These are phyloP conservation scores for Xanthia togata DNA, from an alignment of 2,888 invertebrate species.

Conservation along the genomic window DNA sequence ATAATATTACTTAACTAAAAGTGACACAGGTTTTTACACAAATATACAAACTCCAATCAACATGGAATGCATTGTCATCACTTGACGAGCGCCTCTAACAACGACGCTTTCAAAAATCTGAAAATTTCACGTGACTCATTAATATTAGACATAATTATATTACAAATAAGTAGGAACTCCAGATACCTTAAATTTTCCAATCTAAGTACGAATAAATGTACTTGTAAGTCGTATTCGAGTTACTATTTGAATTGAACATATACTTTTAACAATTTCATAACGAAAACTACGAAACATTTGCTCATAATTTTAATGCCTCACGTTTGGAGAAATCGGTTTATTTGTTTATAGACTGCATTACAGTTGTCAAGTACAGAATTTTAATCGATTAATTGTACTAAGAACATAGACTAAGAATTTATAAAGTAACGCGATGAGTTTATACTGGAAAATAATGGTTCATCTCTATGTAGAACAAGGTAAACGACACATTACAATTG, in stretches of 20 bases:
- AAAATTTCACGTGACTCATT: slow-evolving; percentile 57
- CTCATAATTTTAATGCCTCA: slow-evolving; percentile 53
- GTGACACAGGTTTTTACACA: slow-evolving; percentile 83
- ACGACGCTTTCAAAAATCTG: slow-evolving; percentile 39
- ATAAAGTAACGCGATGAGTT: background rate
- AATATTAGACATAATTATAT: slow-evolving; percentile 70
- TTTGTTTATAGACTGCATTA: background rate
- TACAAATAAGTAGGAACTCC: slow-evolving; percentile 87
- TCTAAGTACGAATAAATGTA: slow-evolving; percentile 66
- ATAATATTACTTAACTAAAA: slow-evolving; percentile 82
- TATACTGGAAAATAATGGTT: background rate
- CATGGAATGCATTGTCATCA: slow-evolving; percentile 81
- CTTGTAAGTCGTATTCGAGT: slow-evolving; percentile 83
- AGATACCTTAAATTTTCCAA: slow-evolving; percentile 79
- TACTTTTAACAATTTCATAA: slow-evolving; percentile 68
- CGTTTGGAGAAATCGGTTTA: slow-evolving; percentile 36
- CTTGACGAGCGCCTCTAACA: slow-evolving; percentile 42
- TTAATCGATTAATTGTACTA: background rate
- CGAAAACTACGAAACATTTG: slow-evolving; percentile 64
- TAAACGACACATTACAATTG: background rate
- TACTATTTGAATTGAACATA: slow-evolving; percentile 72
- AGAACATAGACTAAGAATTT: too few relatives aligned
- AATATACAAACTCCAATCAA: slow-evolving; percentile 81
- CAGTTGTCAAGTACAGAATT: background rate
- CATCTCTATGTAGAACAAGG: slow-evolving; percentile 1